Base-by-base conservation (phyloP, 2,113 vertebrate genomes). In the Rhadina sibilatrix region DNA sequence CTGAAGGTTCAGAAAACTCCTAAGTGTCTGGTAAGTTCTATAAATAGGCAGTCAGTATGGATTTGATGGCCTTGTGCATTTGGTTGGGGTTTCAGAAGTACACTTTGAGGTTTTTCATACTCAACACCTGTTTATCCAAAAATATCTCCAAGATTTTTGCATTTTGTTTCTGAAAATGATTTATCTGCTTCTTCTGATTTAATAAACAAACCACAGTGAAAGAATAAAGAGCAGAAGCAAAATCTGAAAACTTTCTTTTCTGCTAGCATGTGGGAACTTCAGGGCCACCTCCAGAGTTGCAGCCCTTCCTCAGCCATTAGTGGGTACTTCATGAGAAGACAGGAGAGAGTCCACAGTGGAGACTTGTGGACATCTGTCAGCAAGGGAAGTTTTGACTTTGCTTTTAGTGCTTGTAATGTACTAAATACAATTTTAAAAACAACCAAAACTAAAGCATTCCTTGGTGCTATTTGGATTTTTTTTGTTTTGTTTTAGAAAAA, bases 321-420 rank as follows among this genome's bases (percentile, higher is more conserved):
- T 22, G 6, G 1, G 0, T 6, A 12, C 47, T 66, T 80, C 2
- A 1, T 27, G 53, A 56, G 44, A 35, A 37, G 42, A n/a, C 5
- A 31, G 38, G 33, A 53, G 33, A n/a, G 33, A 16, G 31, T 31
- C 28, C 52, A 5, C 16, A 40, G 33, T 14, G 16, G 6, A 83
- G 30, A 71, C 20, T 60, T 63, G 31, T 30, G 22, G 33, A 8
- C 0, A 3, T 40, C 44, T 65, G 14, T 65, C 56, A 65, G 35
- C 47, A 50, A 52, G 40, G 24, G 35, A 70, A 47, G 21, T 72
- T 85, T 37, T 40, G 42, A 22, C 17, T 7, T 40, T 18, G 11
- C 25, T 77, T 8, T 79, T n/a, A 46, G 17, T 38, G 14, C 46
- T 83, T 66, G 18, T 63, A 49, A 37, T 57, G 17, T 52, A 53